Evolutionary conservation across 2,888 invertebrate genomes (phyloP), one percentile per base, ranked within the genome.

Genomic region (Phoenoteleia sp.): DNA sequence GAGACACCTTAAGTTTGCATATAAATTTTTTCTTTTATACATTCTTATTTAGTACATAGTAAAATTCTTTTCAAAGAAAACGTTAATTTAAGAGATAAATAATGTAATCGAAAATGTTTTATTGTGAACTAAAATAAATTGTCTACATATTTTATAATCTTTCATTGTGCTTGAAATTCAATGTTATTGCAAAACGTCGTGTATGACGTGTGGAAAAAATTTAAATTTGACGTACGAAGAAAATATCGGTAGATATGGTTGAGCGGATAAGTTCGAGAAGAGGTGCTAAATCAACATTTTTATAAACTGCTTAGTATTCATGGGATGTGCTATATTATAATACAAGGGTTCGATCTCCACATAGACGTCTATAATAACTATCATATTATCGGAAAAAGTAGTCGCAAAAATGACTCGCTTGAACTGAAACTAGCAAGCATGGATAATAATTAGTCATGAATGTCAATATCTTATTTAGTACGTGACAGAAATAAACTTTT

Each of bases 301-400:
- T 93, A 93, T 93, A 92, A 93, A 93, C 93, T 91, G 91, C 91
- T 93, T 92, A 92, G 92, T 93, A 93, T 93, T 93, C 93, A 92
- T 92, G 90, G 92, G 91, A 89, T 92, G 88, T 89, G 87, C 87
- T 89, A 87, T 90, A 86, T 88, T 87, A 88, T 87, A 90, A 89
- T 87, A 90, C 87, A 89, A 87, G 90, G 87, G 89, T 91, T 91
- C 91, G 90, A 91, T 91, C 89, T 86, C 56, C 71, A 76, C 64
- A 72, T 64, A 79, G 81, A 74, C 72, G 62, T 72, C 76, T 77
- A 87, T 80, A 85, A 89, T 85, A 87, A 89, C 90, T 90, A 90
- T 89, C 88, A 88, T 87, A 90, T 91, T 91, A 91, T 92, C 90
- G 89, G 81, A 86, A 88, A 75, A 80, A 58, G 60, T 66, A 39